These are phyloP conservation scores for Macrotus californicus DNA, from an alignment of 2,113 vertebrate species.

Conservation along the genomic window DNA sequence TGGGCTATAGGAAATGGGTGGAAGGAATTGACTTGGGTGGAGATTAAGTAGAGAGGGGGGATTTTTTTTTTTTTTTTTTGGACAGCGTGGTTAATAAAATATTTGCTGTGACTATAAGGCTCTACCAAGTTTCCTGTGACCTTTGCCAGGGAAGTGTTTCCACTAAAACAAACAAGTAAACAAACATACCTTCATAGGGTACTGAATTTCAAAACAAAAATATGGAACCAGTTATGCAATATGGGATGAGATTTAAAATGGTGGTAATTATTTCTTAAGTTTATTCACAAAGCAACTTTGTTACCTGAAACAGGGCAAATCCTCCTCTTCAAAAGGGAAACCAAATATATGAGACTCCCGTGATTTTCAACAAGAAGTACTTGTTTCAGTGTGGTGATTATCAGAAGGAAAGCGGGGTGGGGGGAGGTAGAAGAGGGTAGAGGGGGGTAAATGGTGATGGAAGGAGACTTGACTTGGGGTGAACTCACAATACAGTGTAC, in stretches of 20 bases:
- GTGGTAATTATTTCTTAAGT: constrained; percentile 23
- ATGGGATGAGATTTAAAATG: constrained; percentile 25
- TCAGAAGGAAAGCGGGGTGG: too few species aligned
- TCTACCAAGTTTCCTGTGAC: constrained; percentile 21
- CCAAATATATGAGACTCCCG: not conserved
- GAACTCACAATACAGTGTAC: too few species aligned
- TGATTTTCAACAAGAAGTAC: not conserved
- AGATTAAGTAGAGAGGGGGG: not conserved
- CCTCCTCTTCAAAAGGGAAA: not conserved
- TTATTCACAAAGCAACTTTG: constrained; percentile 6
- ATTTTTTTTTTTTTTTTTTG: not conserved
- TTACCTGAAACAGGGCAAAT: not conserved
- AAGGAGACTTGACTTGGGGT: too few species aligned
- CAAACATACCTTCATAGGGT: not conserved
- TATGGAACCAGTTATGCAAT: not conserved
- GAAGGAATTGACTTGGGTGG: not conserved
- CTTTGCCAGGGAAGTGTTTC: constrained; percentile 29
- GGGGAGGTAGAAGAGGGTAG: too few species aligned
- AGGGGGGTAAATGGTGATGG: too few species aligned
- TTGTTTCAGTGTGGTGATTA: not conserved
- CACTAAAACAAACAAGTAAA: not conserved
- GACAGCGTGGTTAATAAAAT: constrained; percentile 30
- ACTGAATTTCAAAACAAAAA: not conserved
- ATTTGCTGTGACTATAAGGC: constrained; percentile 6
- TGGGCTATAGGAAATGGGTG: not conserved